A percentile compares a stretch with the other conserved stretches of the same genome.
Conservation (phyloP, 2,888 invertebrate species). For the Alcis repandata region DNA sequence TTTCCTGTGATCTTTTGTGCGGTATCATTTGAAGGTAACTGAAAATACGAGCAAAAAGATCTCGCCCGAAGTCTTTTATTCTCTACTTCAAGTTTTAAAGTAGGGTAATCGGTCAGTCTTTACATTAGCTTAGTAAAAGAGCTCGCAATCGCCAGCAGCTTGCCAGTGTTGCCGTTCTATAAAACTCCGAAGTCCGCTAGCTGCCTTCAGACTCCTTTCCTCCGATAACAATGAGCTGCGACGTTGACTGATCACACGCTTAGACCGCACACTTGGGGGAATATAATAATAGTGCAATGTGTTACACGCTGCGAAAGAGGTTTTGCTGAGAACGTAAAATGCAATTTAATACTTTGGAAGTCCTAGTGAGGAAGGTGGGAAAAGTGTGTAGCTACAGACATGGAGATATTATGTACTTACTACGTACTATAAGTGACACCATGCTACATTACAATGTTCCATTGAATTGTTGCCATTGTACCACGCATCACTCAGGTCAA, state of each 20-base stretch:
- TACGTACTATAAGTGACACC: too few species aligned
- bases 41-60: background rate
- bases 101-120: constrained; percentile 37
- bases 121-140: constrained; percentile 10
- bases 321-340: constrained; percentile 34
- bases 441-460: too few species aligned
- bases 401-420: too few species aligned
- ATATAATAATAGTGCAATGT: constrained; percentile 45
- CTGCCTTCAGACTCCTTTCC: constrained; percentile 70
- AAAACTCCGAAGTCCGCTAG: constrained; percentile 58
- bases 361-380: too few species aligned
- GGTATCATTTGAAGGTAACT: background rate
- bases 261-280: constrained; percentile 29
- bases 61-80: background rate
- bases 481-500: too few species aligned
- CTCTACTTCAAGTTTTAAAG: background rate
- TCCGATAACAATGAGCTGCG: constrained; percentile 73
- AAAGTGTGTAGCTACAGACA: too few species aligned
- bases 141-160: constrained; percentile 30
- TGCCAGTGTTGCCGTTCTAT: constrained; percentile 58
- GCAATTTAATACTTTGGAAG: background rate
- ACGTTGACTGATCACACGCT: constrained; percentile 73
- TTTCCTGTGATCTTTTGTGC: too few species aligned
- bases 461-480: too few species aligned
- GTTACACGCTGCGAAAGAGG: constrained; percentile 34